Base-by-base conservation (phyloP, 2,888 invertebrate species). In the Boloria selene region DNA sequence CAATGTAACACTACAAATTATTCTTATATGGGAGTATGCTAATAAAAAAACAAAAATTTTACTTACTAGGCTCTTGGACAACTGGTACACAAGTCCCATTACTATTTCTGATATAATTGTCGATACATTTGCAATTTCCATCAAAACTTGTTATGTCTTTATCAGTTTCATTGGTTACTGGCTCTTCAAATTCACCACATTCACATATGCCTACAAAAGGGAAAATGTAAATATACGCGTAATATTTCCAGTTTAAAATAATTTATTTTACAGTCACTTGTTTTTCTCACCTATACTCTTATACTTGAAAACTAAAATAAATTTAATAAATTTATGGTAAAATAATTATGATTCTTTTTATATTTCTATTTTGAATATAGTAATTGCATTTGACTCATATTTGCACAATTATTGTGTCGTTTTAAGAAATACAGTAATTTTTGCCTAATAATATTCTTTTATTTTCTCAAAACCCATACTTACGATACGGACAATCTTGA, bases 71-170 rank as follows among this genome's bases (percentile, higher is more conserved):
- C 4, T 31, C 31, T 17, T 53, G 53, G 6, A 4, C 38, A n/a
- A 53, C 3, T 38, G 53, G 78, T 50, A 83, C 71, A 68, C 82
- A 84, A 22, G 67, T 65, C 16, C 75, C 77, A n/a, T 53, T 60
- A 0, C 60, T 16, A 59, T 84, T 73, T 50, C 79, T 80, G 5
- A 80, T 69, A 64, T 80, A 80, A 50, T 77, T 77, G 0, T 73
- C 49, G 0, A 75, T 71, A 67, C 85, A 86, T 13, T 82, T 77
- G 53, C 85, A 86, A 0, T 82, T 83, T 14, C 44, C 71, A 66
- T 56, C 75, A 70, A 64, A 81, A 82, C 13, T 67, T 66, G 31
- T 31, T 31, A 13, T 4, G 4, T 16, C 38, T 65, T 22, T 72
- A 52, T 4, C 60, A 67, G 44, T 51, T 4, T 61, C 52, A 44